Percentiles rank a stretch among this genome's conserved stretches.
Evolutionary conservation across 2,113 vertebrate species (phyloP).

Genomic region (Anas platyrhynchos): DNA sequence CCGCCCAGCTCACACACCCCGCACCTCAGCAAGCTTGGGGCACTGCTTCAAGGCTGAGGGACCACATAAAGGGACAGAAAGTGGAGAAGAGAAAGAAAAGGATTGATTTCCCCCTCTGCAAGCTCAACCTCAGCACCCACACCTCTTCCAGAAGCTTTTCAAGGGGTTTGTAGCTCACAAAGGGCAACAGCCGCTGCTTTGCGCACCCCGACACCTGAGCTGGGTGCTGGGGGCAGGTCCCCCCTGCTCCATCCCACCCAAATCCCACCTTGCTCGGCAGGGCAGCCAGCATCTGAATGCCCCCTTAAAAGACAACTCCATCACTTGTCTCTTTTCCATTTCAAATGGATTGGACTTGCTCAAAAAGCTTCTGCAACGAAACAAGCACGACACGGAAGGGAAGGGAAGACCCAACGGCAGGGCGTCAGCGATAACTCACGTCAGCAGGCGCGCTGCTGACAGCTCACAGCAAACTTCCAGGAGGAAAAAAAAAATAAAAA

Average conservation of each 20-base stretch:
- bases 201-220: background rate
- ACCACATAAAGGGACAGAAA: fast-evolving
- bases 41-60: background rate
- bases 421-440: background rate
- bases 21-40: no score
- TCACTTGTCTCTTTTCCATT: constrained; percentile 14
- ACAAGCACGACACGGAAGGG: background rate
- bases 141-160: background rate
- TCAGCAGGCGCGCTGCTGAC: background rate
- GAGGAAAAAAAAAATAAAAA: background rate
- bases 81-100: background rate
- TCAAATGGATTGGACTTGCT: background rate
- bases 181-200: background rate
- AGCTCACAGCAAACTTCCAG: constrained; percentile 36
- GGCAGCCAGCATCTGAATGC: background rate
- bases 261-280: fast-evolving
- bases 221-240: background rate
- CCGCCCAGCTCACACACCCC: fast-evolving
- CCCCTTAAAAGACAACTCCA: background rate
- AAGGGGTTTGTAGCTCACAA: background rate
- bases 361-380: constrained; percentile 11
- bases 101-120: background rate
- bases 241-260: background rate
- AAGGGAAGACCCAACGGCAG: constrained; percentile 5
- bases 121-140: background rate